Percentiles rank a stretch among this genome's conserved stretches.
Evolutionary conservation across 2,888 invertebrate genomes (phyloP).

Genomic region (Cephus rjabovi): DNA sequence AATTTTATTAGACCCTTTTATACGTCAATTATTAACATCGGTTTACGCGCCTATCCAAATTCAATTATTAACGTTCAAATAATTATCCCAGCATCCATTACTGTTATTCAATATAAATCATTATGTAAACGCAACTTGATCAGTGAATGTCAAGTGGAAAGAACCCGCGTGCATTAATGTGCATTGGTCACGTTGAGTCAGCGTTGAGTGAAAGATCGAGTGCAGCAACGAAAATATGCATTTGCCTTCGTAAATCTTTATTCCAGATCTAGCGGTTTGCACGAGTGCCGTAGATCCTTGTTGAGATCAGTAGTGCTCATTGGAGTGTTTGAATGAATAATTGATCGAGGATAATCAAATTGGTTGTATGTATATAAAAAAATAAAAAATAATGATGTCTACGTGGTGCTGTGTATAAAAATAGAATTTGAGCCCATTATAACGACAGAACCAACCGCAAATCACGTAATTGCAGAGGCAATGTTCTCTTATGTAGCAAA

Average conservation of each 20-base stretch:
- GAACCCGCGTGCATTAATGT: not conserved
- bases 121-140: not conserved
- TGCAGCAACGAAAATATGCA: not conserved
- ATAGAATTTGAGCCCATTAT: not conserved
- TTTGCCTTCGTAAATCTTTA: not conserved
- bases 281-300: not conserved
- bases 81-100: not conserved
- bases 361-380: not conserved
- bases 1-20: not conserved
- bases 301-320: not conserved
- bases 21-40: too few relatives aligned
- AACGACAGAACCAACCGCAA: not conserved
- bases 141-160: not conserved
- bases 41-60: too few relatives aligned
- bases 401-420: not conserved
- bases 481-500: not conserved
- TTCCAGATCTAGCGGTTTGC: not conserved
- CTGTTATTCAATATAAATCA: not conserved
- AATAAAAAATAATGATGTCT: not conserved
- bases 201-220: not conserved
- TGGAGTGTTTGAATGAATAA: not conserved
- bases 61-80: too few relatives aligned
- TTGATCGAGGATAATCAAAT: not conserved
- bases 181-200: not conserved
- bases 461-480: slow-evolving; percentile 10